Evolutionary conservation across 2,888 invertebrate genomes (phyloP), one percentile per base, ranked within the genome.

Genomic region (Hypolimnas misippus): DNA sequence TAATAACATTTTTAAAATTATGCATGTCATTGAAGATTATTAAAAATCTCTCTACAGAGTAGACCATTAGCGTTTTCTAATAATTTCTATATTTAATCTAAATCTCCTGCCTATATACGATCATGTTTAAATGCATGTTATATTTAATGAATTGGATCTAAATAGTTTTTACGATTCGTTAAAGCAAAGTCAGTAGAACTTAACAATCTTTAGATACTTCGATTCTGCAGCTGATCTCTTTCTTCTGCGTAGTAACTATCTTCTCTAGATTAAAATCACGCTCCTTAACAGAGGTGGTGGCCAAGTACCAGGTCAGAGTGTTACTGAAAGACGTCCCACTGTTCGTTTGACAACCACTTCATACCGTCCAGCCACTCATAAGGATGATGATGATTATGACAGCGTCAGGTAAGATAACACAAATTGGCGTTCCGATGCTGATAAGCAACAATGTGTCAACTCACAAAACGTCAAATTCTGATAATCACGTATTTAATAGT

Each of bases 231-330:
- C 10, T 3, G 12, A 19, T 19, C 19, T 12, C 19, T 40, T 1
- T 40, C 40, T 46, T 35, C 55, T 25, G 58, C 35, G 55, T 63
- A 61, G 63, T 63, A 57, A 59, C 56, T 61, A 63, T 61, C 60
- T 55, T 49, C 49, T 29, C 8, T 59, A 46, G 56, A 46, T 57
- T 63, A 64, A 59, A 57, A 12, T 55, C 35, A 62, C 67, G 64
- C 63, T 70, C 67, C 69, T 73, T 73, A 75, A 73, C 78, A 78
- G 77, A 54, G 73, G 77, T 73, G 76, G 75, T 66, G 76, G 77
- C 21, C 73, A 70, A 51, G 63, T 72, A 3, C 68, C 74, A 35
- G 66, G 58, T 42, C 74, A 76, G 71, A 71, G 63, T 31, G 73
- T 74, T 29, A 71, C 68, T 12, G 67, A 70, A 16, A 61, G 65